Evolutionary conservation across 2,797 vertebrate genomes (phyloP).

Genomic region (Eulemur mongoz): DNA sequence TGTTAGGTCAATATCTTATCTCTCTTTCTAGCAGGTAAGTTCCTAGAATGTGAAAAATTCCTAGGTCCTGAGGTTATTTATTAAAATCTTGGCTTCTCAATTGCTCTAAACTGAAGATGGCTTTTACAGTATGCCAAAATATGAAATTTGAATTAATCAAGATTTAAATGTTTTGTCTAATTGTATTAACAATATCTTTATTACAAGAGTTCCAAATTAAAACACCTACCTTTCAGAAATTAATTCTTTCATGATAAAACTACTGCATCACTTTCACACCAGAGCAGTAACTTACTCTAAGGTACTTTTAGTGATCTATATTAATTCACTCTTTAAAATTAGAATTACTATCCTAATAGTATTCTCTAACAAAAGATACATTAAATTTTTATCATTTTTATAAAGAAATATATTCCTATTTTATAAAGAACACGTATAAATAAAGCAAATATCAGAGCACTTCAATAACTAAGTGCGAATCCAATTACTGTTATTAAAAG

Average conservation of each 20-base stretch:
- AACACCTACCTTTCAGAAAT: conserved; percentile 52
- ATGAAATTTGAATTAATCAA: conserved; percentile 39
- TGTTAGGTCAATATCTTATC: conserved; percentile 26
- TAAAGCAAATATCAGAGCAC: conserved; percentile 16
- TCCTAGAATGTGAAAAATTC: conserved; percentile 48
- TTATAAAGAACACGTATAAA: conserved; percentile 52
- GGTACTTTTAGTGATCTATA: neutral
- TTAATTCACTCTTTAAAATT: conserved; percentile 51
- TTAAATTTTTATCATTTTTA: conserved; percentile 46
- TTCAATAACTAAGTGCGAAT: neutral
- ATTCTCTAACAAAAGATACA: conserved; percentile 17
- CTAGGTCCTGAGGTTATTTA: conserved; percentile 49
- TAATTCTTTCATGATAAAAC: conserved; percentile 50
- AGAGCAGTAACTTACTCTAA: conserved; percentile 28
- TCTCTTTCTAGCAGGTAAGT: conserved; percentile 36
- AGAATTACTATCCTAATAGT: conserved; percentile 22
- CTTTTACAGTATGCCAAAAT: conserved; percentile 43
- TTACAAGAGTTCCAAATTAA: conserved; percentile 44
- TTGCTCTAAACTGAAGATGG: neutral
- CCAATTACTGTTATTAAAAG: conserved; percentile 33
- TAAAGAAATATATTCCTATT: conserved; percentile 21
- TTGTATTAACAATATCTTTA: conserved; percentile 10
- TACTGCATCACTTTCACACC: conserved; percentile 29
- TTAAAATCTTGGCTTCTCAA: conserved; percentile 57
- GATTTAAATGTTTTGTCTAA: conserved; percentile 17